These are phyloP conservation scores for Tachysurus vachellii DNA, from an alignment of 2,113 vertebrate species.

Conservation along the genomic window DNA sequence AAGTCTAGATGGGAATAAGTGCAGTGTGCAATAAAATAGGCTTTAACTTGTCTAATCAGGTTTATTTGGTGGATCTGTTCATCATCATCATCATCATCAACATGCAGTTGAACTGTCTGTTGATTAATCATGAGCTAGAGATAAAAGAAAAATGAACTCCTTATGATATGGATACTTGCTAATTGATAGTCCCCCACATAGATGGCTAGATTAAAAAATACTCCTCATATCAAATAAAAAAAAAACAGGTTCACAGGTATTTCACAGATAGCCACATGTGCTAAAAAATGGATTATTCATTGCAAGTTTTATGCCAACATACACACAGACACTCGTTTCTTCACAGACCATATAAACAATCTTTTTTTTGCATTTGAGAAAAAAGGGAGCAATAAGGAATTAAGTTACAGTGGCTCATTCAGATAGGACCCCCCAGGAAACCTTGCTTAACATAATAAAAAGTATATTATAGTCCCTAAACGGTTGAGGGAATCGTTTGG, in stretches of 20 bases:
- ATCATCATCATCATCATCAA: conserved; percentile 62
- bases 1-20: not conserved
- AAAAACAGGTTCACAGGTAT: not conserved
- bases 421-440: conserved; percentile 56
- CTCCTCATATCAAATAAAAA: not conserved
- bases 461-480: conserved; percentile 53
- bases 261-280: conserved; percentile 1
- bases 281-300: conserved; percentile 17
- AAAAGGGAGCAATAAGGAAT: conserved; percentile 63
- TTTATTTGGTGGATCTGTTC: conserved; percentile 73
- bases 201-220: not conserved
- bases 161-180: conserved; percentile 26
- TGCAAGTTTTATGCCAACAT: conserved; percentile 22
- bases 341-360: conserved; percentile 11
- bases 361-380: conserved; percentile 65
- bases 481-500: conserved; percentile 48
- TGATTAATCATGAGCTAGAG: conserved; percentile 70
- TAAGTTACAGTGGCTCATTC: conserved; percentile 58
- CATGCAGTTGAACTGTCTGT: conserved; percentile 64
- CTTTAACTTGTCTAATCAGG: conserved; percentile 74
- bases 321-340: conserved; percentile 59
- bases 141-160: conserved; percentile 40
- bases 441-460: conserved; percentile 65
- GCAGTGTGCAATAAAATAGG: conserved; percentile 72
- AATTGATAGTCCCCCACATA: conserved; percentile 30